Evolutionary conservation across 2,113 vertebrate species (phyloP).

Genomic region (Myrmophylax atrothorax): DNA sequence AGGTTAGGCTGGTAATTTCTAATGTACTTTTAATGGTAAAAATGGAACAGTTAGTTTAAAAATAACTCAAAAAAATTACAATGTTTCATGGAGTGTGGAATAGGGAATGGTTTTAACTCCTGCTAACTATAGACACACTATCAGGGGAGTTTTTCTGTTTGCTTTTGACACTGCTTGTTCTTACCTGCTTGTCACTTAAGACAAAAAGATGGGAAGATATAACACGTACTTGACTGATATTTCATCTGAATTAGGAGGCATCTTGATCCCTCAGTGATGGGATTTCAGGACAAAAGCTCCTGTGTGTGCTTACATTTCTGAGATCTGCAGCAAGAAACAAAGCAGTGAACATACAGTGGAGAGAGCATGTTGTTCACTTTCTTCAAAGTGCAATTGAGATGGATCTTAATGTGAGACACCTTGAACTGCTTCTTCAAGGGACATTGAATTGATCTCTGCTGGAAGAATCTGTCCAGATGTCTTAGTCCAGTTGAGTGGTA

Average conservation of each 20-base stretch:
- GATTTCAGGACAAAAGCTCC: not conserved
- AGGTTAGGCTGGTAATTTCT: not conserved
- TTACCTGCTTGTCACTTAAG: not conserved
- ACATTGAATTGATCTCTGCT: not conserved
- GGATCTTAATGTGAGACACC: not conserved
- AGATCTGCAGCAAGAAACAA: not conserved
- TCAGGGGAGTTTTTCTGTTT: not conserved
- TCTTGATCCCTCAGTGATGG: not conserved
- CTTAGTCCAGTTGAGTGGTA: constrained; percentile 38
- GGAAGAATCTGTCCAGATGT: constrained; percentile 25
- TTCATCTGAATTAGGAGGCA: not conserved
- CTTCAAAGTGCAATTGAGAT: not conserved
- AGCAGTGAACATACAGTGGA: not conserved
- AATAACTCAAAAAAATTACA: not conserved
- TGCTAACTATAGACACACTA: not conserved
- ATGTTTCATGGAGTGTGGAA: not conserved
- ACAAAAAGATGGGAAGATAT: not conserved
- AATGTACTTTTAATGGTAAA: not conserved
- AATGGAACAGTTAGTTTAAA: not conserved
- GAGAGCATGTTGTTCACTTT: not conserved
- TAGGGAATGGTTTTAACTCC: not conserved
- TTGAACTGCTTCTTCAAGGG: not conserved
- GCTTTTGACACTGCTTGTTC: not conserved
- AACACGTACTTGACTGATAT: not conserved
- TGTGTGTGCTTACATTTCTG: not conserved